Evolutionary conservation across 1,140 invertebrate genomes (phyloP).

Genomic region (Eumaeus atala): DNA sequence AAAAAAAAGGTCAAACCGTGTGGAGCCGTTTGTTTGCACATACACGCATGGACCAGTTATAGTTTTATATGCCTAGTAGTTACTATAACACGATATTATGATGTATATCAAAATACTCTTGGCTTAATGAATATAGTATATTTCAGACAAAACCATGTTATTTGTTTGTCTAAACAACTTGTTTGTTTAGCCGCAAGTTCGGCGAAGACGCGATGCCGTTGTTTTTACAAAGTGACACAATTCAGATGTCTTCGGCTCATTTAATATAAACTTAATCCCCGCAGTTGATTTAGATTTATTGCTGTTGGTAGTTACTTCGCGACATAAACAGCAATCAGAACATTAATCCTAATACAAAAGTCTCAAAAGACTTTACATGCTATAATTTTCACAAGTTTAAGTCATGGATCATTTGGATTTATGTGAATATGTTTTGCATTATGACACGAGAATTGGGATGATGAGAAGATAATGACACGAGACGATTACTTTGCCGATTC

Average conservation of each 20-base stretch:
- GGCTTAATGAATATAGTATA: too few species aligned
- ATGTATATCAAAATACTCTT: too few species aligned
- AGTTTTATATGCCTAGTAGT: too few species aligned
- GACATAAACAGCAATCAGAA: conserved; percentile 13
- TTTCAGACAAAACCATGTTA: too few species aligned
- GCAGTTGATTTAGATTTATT: conserved; percentile 18
- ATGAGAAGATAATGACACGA: too few species aligned
- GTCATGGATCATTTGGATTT: conserved; percentile 22
- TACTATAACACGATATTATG: too few species aligned
- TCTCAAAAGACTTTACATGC: conserved; percentile 23
- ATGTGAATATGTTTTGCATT: too few species aligned
- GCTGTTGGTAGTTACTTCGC: conserved; percentile 15
- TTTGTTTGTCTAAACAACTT: background rate
- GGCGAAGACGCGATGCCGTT: background rate
- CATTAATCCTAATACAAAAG: conserved; percentile 21
- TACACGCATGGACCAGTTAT: too few species aligned
- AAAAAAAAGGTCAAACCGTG: too few species aligned
- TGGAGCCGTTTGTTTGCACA: too few species aligned
- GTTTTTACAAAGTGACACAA: conserved; percentile 9
- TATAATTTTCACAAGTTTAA: conserved; percentile 38
- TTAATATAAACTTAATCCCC: conserved; percentile 16
- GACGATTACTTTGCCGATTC: too few species aligned
- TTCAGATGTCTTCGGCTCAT: conserved; percentile 12
- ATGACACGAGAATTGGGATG: too few species aligned
- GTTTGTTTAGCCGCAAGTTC: background rate